Conservation (phyloP, 1,140 invertebrate species). For the Polypedilum pembai region DNA sequence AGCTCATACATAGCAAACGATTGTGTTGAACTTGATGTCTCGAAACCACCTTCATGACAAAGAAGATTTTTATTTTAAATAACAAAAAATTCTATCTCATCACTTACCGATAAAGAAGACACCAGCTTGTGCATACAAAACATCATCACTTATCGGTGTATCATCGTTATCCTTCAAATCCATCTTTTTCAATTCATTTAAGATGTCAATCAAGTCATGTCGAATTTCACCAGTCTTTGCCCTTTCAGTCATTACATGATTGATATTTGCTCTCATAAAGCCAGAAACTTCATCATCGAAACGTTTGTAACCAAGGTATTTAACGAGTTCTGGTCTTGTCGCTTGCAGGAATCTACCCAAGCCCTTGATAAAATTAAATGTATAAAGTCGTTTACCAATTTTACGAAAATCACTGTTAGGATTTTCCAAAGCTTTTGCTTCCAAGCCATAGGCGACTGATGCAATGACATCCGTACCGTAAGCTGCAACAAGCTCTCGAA, state of each 20-base stretch:
- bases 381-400: slow-evolving; percentile 35
- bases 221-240: slow-evolving; percentile 35
- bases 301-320: slow-evolving; percentile 32
- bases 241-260: slow-evolving; percentile 39
- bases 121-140: slow-evolving; percentile 30
- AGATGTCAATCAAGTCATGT: slow-evolving; percentile 45
- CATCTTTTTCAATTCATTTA: slow-evolving; percentile 44
- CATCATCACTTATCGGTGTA: slow-evolving; percentile 36
- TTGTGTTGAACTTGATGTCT: slow-evolving; percentile 36
- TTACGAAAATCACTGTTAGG: slow-evolving; percentile 38
- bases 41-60: slow-evolving; percentile 41
- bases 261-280: slow-evolving; percentile 40
- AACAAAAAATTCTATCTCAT: background rate
- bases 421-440: slow-evolving; percentile 48
- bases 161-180: slow-evolving; percentile 38
- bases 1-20: slow-evolving; percentile 40
- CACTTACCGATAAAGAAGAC: slow-evolving; percentile 32
- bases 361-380: slow-evolving; percentile 30
- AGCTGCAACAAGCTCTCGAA: slow-evolving; percentile 42
- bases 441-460: slow-evolving; percentile 50
- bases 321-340: background rate
- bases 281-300: slow-evolving; percentile 34
- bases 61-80: slow-evolving; percentile 37
- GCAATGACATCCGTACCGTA: slow-evolving; percentile 55
- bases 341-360: background rate